These are phyloP conservation scores for Gambelia wislizenii DNA, from an alignment of 2,797 vertebrate genomes.

Conservation along the genomic window DNA sequence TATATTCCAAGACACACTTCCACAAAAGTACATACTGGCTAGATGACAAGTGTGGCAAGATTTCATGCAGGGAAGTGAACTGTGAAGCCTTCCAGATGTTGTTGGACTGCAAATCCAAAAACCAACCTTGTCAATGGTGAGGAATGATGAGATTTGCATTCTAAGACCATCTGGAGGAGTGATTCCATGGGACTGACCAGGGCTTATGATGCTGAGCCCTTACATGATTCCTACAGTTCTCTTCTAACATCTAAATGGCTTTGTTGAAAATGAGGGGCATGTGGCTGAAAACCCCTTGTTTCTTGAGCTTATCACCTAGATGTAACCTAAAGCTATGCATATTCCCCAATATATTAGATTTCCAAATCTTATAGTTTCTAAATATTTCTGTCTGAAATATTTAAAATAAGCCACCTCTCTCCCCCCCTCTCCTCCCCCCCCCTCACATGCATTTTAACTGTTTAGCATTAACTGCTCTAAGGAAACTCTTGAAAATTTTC, in stretches of 20 bases:
- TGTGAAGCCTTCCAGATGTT: too few species aligned
- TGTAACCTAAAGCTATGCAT: background rate
- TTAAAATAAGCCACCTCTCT: background rate
- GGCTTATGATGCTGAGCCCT: background rate
- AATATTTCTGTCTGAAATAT: background rate
- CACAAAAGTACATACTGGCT: too few species aligned
- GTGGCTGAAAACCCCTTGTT: background rate
- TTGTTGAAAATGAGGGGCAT: background rate
- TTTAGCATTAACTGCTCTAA: background rate
- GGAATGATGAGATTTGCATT: too few species aligned
- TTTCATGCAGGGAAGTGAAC: too few species aligned
- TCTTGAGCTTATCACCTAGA: background rate
- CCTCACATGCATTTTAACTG: too few species aligned
- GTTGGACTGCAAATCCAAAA: too few species aligned
- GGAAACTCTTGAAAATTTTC: background rate
- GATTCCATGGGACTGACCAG: background rate
- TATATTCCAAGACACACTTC: background rate
- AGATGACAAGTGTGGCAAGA: background rate
- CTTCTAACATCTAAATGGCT: background rate
- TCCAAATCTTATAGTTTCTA: background rate
- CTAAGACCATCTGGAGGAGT: too few species aligned
- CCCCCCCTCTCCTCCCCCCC: too few species aligned
- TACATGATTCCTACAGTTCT: background rate
- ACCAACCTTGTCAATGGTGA: too few species aligned
- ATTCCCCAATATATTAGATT: background rate